phyloP scores from a whole-genome alignment of 2,113 vertebrate species.

The Triplophysa siluroides region DNA sequence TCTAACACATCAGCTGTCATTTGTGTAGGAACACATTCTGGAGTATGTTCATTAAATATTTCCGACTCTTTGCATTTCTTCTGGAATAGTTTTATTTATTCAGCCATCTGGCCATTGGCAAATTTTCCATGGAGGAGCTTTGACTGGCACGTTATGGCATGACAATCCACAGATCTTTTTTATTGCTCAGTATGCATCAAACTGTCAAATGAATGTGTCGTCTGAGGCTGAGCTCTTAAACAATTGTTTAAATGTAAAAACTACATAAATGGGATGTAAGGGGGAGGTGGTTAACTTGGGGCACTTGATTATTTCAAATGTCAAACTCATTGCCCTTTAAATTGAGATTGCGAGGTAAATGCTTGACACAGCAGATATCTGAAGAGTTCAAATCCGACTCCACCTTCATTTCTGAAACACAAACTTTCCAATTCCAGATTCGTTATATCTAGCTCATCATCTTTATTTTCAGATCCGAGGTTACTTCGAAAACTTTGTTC shows the following conservation, averaged over 20 bases:
- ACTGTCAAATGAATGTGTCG: too few species aligned
- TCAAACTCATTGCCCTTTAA: neutral
- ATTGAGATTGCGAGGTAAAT: neutral
- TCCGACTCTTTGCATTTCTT: too few species aligned
- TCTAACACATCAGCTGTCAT: too few species aligned
- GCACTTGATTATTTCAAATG: neutral
- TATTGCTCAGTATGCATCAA: too few species aligned
- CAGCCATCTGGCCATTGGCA: too few species aligned
- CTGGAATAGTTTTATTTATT: too few species aligned
- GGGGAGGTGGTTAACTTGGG: neutral
- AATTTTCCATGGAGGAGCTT: too few species aligned
- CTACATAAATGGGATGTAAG: neutral
- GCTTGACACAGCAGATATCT: neutral
- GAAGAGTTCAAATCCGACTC: slow-evolving; percentile 4
- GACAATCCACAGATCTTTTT: too few species aligned
- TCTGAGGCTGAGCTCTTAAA: neutral
- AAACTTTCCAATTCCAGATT: slow-evolving; percentile 7
- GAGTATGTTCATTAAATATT: too few species aligned
- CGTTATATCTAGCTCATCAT: neutral
- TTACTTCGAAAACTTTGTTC: slow-evolving; percentile 22
- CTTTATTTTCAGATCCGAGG: slow-evolving; percentile 5
- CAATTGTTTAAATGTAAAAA: neutral
- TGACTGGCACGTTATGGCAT: too few species aligned
- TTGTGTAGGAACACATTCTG: too few species aligned
- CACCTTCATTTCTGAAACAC: neutral